Percentiles rank a stretch among this genome's conserved stretches.
These are phyloP conservation scores for Sinopyrophorus schimmeli DNA, from an alignment of 2,888 invertebrate genomes.

Conservation along the genomic window DNA sequence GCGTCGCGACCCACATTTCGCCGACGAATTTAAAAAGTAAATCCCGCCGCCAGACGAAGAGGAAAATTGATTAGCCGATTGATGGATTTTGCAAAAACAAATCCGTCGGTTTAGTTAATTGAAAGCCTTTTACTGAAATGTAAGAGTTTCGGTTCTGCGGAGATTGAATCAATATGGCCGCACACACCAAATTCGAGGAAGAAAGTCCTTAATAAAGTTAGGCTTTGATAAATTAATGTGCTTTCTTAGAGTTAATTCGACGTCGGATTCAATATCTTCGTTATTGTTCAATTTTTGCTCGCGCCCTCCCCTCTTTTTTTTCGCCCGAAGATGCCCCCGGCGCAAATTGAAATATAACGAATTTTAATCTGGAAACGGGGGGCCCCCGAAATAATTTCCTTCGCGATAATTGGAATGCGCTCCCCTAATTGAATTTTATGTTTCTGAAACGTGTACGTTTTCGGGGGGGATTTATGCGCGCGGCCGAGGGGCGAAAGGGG, in stretches of 20 bases:
- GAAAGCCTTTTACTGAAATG: slow-evolving; percentile 21
- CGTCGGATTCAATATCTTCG: slow-evolving; percentile 20
- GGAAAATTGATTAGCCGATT: slow-evolving; percentile 11
- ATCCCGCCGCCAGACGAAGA: too few relatives aligned
- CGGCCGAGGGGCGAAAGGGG: too few relatives aligned
- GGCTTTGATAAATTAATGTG: slow-evolving; percentile 32
- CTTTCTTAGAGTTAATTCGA: slow-evolving; percentile 18
- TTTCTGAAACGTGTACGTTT: slow-evolving; percentile 12
- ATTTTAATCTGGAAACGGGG: too few relatives aligned
- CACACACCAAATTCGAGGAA: slow-evolving; percentile 29
- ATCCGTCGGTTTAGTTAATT: slow-evolving; percentile 19
- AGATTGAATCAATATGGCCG: slow-evolving; percentile 28
- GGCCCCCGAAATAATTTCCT: neutral
- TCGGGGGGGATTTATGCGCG: slow-evolving; percentile 17
- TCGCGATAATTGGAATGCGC: slow-evolving; percentile 4
- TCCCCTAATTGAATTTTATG: slow-evolving; percentile 19
- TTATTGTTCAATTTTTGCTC: too few relatives aligned
- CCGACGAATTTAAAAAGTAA: too few relatives aligned
- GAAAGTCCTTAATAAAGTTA: slow-evolving; percentile 33
- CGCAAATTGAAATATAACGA: too few relatives aligned
- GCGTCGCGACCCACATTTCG: too few relatives aligned
- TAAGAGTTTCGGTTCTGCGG: slow-evolving; percentile 17
- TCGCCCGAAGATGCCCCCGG: too few relatives aligned
- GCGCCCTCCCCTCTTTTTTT: too few relatives aligned
- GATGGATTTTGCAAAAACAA: slow-evolving; percentile 17